Evolutionary conservation across 2,113 vertebrate species (phyloP).

Genomic region (Gadus chalcogrammus): DNA sequence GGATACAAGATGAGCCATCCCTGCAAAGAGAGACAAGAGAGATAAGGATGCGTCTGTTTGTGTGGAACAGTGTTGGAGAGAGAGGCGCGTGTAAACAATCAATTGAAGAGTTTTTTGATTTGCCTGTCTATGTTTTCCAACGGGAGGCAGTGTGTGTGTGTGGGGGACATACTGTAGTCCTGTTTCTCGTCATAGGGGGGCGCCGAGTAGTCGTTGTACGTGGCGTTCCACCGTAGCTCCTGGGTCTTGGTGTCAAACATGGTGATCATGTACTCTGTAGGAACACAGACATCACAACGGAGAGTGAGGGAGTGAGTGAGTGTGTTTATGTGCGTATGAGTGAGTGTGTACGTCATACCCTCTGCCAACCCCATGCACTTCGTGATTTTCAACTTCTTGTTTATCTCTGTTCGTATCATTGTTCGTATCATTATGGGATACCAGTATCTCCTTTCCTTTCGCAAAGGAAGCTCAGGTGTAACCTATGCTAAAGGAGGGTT

Average conservation of each 20-base stretch:
- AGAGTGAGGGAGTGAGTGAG: neutral
- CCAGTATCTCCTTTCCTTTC: no score
- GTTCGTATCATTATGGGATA: no score
- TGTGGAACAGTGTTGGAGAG: no score
- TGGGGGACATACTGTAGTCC: constrained; percentile 80
- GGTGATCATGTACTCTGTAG: constrained; percentile 89
- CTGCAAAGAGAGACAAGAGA: constrained; percentile 56
- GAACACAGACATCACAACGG: neutral
- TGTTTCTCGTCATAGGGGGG: constrained; percentile 73
- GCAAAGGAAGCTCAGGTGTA: no score
- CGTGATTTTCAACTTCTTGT: no score
- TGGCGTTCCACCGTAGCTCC: constrained; percentile 89
- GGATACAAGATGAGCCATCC: constrained; percentile 87
- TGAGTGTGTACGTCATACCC: no score
- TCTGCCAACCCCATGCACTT: no score
- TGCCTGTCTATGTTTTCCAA: neutral
- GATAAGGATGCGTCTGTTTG: neutral
- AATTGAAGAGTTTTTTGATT: neutral
- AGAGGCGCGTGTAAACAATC: neutral
- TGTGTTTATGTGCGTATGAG: neutral
- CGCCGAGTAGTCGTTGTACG: constrained; percentile 90
- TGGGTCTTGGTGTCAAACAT: constrained; percentile 92
- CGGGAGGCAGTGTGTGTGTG: neutral
- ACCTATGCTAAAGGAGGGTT: no score
- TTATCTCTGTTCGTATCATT: no score